phyloP scores from a whole-genome alignment of 2,888 invertebrate species.

The Drosophila longiperda region DNA sequence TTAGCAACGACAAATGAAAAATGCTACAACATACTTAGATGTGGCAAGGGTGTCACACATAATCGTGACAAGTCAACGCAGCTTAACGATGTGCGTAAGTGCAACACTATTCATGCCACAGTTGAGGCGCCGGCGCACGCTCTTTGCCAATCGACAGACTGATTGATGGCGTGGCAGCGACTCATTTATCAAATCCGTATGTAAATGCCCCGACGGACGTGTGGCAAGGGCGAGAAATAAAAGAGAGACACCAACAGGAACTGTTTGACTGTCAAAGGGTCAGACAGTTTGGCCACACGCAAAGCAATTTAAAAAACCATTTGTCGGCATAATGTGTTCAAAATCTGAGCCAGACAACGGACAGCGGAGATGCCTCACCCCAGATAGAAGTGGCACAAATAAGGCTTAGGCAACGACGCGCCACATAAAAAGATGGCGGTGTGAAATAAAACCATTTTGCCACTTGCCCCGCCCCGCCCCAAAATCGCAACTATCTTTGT shows the following conservation, averaged over 20 bases:
- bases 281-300: conserved; percentile 61
- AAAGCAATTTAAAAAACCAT: conserved; percentile 76
- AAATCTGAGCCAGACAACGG: conserved; percentile 10
- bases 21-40: background rate
- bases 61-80: conserved; percentile 34
- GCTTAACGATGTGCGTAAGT: conserved; percentile 55
- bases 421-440: conserved; percentile 57
- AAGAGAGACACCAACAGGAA: conserved; percentile 15
- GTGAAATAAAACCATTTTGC: conserved; percentile 68
- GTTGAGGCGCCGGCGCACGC: conserved; percentile 13
- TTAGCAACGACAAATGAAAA: conserved; percentile 18
- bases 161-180: conserved; percentile 67
- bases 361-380: conserved; percentile 21
- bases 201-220: conserved; percentile 55
- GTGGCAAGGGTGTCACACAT: conserved; percentile 12
- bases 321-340: conserved; percentile 61
- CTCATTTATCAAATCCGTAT: conserved; percentile 76
- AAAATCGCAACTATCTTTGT: conserved; percentile 21
- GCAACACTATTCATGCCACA: conserved; percentile 46
- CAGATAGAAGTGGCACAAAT: conserved; percentile 47
- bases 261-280: background rate
- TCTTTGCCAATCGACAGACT: conserved; percentile 60
- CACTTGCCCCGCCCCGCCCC: conserved; percentile 31
- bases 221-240: conserved; percentile 13
- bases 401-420: conserved; percentile 52